These are phyloP conservation scores for Teinopalpus imperialis DNA, from an alignment of 2,888 invertebrate species.

Conservation along the genomic window DNA sequence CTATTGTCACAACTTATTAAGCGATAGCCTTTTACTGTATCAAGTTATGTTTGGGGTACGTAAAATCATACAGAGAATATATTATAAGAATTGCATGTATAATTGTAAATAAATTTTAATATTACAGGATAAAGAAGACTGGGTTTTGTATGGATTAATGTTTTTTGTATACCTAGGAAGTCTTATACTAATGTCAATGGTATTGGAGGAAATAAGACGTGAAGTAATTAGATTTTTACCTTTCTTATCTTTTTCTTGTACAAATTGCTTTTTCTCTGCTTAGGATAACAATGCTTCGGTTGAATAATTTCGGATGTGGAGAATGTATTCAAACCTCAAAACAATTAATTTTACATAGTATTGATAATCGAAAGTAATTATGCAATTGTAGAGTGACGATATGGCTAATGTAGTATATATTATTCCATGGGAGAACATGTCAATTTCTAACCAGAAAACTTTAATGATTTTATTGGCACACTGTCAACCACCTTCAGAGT, in stretches of 20 bases:
- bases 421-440: slow-evolving; percentile 45
- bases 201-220: slow-evolving; percentile 40
- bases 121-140: slow-evolving; percentile 35
- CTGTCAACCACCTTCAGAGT: slow-evolving; percentile 38
- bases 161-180: slow-evolving; percentile 38
- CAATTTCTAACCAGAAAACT: slow-evolving; percentile 40
- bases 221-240: slow-evolving; percentile 30
- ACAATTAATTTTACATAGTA: no score
- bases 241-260: no score
- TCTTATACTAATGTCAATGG: slow-evolving; percentile 41
- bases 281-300: no score
- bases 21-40: slow-evolving; percentile 45
- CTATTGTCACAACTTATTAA: slow-evolving; percentile 46
- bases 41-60: slow-evolving; percentile 44
- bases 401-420: slow-evolving; percentile 39
- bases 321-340: no score
- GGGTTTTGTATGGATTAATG: slow-evolving; percentile 27
- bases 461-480: slow-evolving; percentile 38
- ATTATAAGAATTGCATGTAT: no score
- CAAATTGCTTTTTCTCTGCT: no score
- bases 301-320: no score
- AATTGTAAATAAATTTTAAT: no score
- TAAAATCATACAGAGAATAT: no score
- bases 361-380: no score
- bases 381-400: slow-evolving; percentile 39